Conservation (phyloP, 2,888 invertebrate species). For the Poecilus cupreus region DNA sequence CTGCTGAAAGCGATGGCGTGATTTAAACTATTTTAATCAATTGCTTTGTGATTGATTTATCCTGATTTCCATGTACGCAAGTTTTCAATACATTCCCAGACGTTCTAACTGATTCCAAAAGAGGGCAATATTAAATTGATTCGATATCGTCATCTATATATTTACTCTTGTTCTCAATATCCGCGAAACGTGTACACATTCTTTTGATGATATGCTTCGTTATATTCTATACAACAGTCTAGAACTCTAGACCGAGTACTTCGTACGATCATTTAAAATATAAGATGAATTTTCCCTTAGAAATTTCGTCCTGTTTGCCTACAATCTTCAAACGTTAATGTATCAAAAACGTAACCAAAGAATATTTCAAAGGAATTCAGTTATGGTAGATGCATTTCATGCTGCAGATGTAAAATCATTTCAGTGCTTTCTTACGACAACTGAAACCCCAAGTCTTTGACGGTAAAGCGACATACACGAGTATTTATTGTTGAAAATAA, state of each 20-base stretch:
- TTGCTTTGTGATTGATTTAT: too few relatives aligned
- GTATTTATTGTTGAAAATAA: background rate
- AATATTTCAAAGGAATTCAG: slow-evolving; percentile 8
- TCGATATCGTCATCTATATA: too few relatives aligned
- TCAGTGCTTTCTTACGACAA: background rate
- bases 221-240: background rate
- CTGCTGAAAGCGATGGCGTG: too few relatives aligned
- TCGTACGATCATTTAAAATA: background rate
- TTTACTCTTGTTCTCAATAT: too few relatives aligned
- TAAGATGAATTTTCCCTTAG: too few relatives aligned
- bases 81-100: too few relatives aligned
- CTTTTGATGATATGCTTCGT: background rate
- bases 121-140: too few relatives aligned
- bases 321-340: background rate
- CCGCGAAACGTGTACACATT: background rate
- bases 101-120: too few relatives aligned
- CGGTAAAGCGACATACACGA: background rate
- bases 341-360: background rate
- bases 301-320: too few relatives aligned
- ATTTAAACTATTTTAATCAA: too few relatives aligned
- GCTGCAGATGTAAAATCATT: slow-evolving; percentile 1
- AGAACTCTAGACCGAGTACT: background rate
- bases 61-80: too few relatives aligned
- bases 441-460: slow-evolving; percentile 8
- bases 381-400: background rate